Conservation (phyloP, 2,113 vertebrate species). For the Chionis minor region DNA sequence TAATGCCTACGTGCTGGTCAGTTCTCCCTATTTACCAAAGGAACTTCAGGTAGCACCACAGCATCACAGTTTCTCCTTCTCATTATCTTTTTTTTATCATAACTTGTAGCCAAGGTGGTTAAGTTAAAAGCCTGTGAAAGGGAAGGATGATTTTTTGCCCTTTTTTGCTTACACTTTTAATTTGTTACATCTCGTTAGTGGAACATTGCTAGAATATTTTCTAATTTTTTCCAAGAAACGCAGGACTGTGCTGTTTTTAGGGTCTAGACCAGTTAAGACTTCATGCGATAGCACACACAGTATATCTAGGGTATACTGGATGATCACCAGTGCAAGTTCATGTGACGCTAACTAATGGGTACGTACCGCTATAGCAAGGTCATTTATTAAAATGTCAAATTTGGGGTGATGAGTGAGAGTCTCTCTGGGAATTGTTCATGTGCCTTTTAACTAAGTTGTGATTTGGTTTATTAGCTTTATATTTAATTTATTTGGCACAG, state of each 20-base stretch:
- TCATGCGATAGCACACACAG: background rate
- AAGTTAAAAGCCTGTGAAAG: background rate
- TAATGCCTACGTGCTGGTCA: background rate
- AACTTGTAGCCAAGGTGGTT: background rate
- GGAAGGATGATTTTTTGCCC: background rate
- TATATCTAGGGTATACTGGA: background rate
- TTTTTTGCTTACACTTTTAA: background rate
- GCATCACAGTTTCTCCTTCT: background rate
- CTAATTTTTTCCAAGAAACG: background rate
- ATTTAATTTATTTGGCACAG: background rate
- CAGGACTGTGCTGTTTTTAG: background rate
- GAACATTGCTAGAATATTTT: background rate
- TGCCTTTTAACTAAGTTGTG: constrained; percentile 2
- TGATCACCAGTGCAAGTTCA: background rate
- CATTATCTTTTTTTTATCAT: background rate
- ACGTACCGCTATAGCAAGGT: background rate
- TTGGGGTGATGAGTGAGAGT: background rate
- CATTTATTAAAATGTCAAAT: background rate
- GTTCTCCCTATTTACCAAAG: background rate
- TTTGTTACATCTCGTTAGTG: background rate
- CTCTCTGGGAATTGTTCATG: background rate
- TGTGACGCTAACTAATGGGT: background rate
- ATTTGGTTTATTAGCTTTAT: background rate
- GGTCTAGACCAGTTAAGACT: background rate
- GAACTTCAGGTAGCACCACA: background rate